Evolutionary conservation across 2,797 vertebrate genomes (phyloP).

Genomic region (Ara ararauna): DNA sequence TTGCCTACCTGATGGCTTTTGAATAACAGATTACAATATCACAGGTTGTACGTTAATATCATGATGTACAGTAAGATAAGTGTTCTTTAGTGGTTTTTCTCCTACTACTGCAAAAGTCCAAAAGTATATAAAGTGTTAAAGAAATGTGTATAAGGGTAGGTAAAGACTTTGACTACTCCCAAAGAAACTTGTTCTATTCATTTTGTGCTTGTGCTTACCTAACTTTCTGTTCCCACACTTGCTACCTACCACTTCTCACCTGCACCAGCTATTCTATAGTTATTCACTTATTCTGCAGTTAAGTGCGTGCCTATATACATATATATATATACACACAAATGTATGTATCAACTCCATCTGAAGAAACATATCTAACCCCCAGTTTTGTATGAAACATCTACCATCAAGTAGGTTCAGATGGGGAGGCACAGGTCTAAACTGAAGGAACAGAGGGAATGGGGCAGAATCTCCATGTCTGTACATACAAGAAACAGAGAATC

Average conservation of each 20-base stretch:
- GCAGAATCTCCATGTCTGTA: not conserved
- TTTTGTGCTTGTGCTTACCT: not conserved
- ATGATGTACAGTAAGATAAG: not conserved
- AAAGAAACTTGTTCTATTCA: not conserved
- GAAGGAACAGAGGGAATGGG: not conserved
- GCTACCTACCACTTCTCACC: not conserved
- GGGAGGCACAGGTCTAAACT: not conserved
- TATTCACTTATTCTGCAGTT: not conserved
- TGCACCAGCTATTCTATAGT: not conserved
- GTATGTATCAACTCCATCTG: not conserved
- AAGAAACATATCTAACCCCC: not conserved
- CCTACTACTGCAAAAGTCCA: not conserved
- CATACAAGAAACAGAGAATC: not conserved
- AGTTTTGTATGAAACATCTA: not conserved
- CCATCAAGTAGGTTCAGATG: not conserved
- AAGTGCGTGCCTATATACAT: not conserved
- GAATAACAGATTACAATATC: not conserved
- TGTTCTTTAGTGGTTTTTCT: not conserved
- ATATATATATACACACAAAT: not conserved
- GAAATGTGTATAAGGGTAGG: not conserved
- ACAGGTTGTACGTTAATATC: not conserved
- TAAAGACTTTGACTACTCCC: not conserved
- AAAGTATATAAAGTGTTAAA: not conserved
- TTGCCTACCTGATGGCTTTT: not conserved
- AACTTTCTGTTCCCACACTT: not conserved